Evolutionary conservation across 2,888 invertebrate genomes (phyloP), one percentile per base, ranked within the genome.

Genomic region (Leucophenga montana): DNA sequence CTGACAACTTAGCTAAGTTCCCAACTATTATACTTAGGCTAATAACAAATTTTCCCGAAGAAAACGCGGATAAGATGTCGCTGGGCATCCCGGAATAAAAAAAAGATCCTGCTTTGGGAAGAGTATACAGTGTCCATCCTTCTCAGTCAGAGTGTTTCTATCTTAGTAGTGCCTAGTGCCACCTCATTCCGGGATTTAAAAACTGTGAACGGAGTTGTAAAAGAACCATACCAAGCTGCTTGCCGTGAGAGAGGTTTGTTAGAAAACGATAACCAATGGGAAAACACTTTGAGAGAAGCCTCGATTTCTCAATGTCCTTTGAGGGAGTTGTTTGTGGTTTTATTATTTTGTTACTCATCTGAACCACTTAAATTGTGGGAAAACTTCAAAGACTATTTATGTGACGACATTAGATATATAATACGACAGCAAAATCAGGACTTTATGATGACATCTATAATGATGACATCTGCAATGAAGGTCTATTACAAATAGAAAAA

Each of bases 401-500:
- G 66, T 53, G 20, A 66, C 6, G 53, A 66, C 18, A 66, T 66
- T 0, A 53, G 31, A 33, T 27, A 66, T 9, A 50, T 18, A 66
- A 31, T 31, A 6, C 16, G 33, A 11, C 53, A 66, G 14, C 53
- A 53, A 27, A 13, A 53, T 66, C 66, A 53, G 31, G 53, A 27
- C 18, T 11, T 66, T n/a, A 44, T 14, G 5, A 1, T 57, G 18
- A 6, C 14, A n/a, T n/a, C 1, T 16, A 11, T 67, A n/a, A n/a
- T n/a, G 44, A 11, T 22, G 68, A 50, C n/a, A 1, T 68, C 9
- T 59, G 61, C 13, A 59, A 68, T 48, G 68, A 61, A 48, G 68
- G 61, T 18, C 48, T 61, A 50, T 48, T 68, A 61, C 22, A 61
- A 11, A 68, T 68, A 8, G 61, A 68, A 68, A 61, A 68, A 14